A percentile compares a stretch with the other conserved stretches of the same genome.
Conservation (phyloP, 2,888 invertebrate species). For the Syrphus vitripennis region DNA sequence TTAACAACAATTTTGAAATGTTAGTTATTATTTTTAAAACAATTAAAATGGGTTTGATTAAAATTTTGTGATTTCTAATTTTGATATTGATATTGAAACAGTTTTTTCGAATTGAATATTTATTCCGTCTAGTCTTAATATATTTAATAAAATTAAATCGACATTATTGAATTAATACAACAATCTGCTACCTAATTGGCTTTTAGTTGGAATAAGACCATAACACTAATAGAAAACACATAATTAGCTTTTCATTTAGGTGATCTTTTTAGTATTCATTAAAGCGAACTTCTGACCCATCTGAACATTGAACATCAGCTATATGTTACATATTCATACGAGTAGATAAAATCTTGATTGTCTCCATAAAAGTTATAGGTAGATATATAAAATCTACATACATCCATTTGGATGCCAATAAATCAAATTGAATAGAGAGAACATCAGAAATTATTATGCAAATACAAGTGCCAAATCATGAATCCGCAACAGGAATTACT, state of each 20-base stretch:
- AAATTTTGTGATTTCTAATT: too few relatives aligned
- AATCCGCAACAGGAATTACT: slow-evolving; percentile 59
- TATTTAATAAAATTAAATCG: too few relatives aligned
- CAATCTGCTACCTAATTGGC: too few relatives aligned
- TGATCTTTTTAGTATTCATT: background rate
- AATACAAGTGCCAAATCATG: slow-evolving; percentile 42
- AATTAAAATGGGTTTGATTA: too few relatives aligned
- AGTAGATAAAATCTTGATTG: background rate
- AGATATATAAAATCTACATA: background rate
- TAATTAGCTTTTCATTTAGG: background rate
- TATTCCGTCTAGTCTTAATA: too few relatives aligned
- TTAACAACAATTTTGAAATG: too few relatives aligned
- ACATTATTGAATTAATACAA: too few relatives aligned
- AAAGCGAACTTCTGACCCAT: background rate
- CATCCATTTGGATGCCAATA: slow-evolving; percentile 50
- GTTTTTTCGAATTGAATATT: too few relatives aligned
- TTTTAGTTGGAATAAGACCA: too few relatives aligned
- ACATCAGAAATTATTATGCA: slow-evolving; percentile 65
- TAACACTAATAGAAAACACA: too few relatives aligned
- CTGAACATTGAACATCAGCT: background rate
- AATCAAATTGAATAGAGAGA: slow-evolving; percentile 58
- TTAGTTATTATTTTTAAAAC: too few relatives aligned
- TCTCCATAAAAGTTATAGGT: background rate
- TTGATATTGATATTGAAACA: too few relatives aligned
- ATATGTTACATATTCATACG: background rate